phyloP scores from a whole-genome alignment of 2,888 invertebrate genomes.

The Melieria crassipennis region DNA sequence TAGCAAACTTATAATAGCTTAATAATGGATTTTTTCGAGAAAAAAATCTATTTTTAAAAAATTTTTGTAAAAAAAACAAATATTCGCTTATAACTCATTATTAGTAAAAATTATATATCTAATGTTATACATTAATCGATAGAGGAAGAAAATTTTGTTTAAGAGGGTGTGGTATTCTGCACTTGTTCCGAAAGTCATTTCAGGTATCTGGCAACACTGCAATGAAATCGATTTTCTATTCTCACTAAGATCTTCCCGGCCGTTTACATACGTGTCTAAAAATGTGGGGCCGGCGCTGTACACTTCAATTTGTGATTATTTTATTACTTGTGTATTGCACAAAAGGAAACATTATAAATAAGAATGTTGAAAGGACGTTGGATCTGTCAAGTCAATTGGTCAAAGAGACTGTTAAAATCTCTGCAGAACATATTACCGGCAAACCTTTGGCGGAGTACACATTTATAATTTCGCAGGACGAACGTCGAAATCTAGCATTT shows the following conservation, averaged over 20 bases:
- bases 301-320: constrained; percentile 17
- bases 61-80: too few relatives aligned
- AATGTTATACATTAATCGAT: too few relatives aligned
- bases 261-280: constrained; percentile 22
- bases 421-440: constrained; percentile 84
- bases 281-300: constrained; percentile 13
- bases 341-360: constrained; percentile 65
- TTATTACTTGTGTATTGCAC: constrained; percentile 1
- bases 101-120: too few relatives aligned
- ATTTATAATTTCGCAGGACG: constrained; percentile 71
- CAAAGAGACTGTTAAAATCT: constrained; percentile 81
- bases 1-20: too few relatives aligned
- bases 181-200: too few relatives aligned
- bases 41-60: too few relatives aligned
- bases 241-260: constrained; percentile 14
- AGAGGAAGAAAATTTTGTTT: too few relatives aligned
- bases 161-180: too few relatives aligned
- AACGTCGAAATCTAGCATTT: constrained; percentile 76
- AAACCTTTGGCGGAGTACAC: constrained; percentile 76
- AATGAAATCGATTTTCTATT: not conserved
- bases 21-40: too few relatives aligned
- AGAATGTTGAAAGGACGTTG: constrained; percentile 85
- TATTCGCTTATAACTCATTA: too few relatives aligned
- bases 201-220: too few relatives aligned
- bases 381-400: constrained; percentile 91